Percentiles rank a stretch among this genome's conserved stretches.
Conservation (phyloP, 92 coral and sea anemone genomes). For the Parazoanthus swiftii region DNA sequence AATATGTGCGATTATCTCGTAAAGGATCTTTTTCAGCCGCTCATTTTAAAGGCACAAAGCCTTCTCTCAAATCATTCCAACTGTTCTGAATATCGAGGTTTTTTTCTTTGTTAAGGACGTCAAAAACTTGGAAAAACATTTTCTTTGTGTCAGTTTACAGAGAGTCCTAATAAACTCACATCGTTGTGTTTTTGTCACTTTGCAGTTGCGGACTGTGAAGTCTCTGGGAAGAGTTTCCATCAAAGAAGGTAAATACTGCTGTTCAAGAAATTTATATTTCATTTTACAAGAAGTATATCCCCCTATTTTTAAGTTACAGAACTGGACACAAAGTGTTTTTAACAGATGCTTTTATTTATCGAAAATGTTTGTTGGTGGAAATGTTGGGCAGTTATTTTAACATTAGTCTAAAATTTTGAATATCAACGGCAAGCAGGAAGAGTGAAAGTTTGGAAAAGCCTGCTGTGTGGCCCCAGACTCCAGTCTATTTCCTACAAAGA, state of each 20-base stretch:
- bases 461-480: neutral
- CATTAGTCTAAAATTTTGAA: too few relatives aligned
- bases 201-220: conserved; percentile 86
- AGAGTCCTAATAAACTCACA: conserved; percentile 2
- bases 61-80: neutral
- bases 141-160: neutral
- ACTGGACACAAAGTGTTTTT: neutral
- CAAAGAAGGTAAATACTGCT: conserved; percentile 73
- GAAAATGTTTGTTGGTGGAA: too few relatives aligned
- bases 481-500: neutral
- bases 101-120: neutral
- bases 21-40: neutral
- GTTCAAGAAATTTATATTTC: neutral
- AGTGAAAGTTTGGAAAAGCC: neutral
- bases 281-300: neutral
- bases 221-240: conserved; percentile 84
- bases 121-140: neutral
- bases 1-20: neutral
- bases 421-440: neutral
- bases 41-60: neutral
- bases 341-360: neutral
- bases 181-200: conserved; percentile 18
- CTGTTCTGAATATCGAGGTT: neutral
- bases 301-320: neutral
- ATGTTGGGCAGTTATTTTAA: too few relatives aligned